Evolutionary conservation across 2,888 invertebrate species (phyloP).

Genomic region (Lepidochitona cinerea): DNA sequence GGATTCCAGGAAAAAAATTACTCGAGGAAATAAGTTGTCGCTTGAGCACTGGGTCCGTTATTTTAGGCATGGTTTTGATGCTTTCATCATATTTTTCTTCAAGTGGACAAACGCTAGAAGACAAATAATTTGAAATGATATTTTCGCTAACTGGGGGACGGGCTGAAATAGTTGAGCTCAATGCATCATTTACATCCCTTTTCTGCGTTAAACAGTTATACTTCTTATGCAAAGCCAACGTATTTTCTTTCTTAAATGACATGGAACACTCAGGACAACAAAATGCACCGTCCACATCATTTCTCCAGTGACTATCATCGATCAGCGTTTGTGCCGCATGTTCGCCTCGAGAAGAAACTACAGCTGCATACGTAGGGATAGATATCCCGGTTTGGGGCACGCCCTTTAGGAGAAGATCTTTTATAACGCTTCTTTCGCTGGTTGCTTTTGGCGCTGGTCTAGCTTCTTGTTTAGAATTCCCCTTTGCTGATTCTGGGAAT

Average conservation of each 20-base stretch:
- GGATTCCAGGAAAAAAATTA: neutral
- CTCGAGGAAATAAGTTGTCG: neutral
- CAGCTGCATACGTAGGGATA: neutral
- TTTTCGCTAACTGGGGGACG: constrained; percentile 3
- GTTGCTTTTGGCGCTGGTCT: neutral
- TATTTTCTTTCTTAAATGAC: constrained; percentile 84
- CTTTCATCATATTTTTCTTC: neutral
- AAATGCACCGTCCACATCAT: constrained; percentile 24
- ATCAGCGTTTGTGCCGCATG: neutral
- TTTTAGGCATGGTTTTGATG: neutral
- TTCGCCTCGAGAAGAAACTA: neutral
- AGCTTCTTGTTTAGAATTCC: neutral
- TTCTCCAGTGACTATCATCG: neutral
- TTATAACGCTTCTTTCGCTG: constrained; percentile 75
- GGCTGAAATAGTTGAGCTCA: neutral
- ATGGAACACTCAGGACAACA: constrained; percentile 83
- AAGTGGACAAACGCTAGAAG: neutral
- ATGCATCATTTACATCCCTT: neutral
- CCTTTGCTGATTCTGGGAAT: neutral
- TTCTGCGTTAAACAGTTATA: constrained; percentile 77
- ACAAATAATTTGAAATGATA: constrained; percentile 19
- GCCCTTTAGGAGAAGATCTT: constrained; percentile 82
- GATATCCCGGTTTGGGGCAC: neutral
- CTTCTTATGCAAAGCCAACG: constrained; percentile 84
- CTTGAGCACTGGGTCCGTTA: neutral